Evolutionary conservation across 2,113 vertebrate genomes (phyloP).

Genomic region (Channa argus): DNA sequence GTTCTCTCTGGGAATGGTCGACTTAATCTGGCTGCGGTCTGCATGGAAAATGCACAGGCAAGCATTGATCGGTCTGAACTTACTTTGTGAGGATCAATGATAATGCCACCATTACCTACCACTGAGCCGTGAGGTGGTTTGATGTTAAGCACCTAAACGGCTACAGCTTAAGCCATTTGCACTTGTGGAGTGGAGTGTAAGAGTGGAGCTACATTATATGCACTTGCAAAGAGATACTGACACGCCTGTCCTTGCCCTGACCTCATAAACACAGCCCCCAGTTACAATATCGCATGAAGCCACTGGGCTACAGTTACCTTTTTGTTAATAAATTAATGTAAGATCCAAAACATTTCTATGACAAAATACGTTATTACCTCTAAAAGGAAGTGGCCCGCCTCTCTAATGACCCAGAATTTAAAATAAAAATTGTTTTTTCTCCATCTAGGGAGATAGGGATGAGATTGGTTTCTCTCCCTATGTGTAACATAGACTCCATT

Average conservation of each 20-base stretch:
- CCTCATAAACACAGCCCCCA: constrained; percentile 19
- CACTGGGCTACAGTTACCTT: constrained; percentile 6
- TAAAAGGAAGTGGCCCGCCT: constrained; percentile 1
- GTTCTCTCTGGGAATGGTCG: constrained; percentile 5
- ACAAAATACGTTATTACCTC: constrained; percentile 18
- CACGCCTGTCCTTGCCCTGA: constrained; percentile 31
- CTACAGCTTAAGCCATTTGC: constrained; percentile 25
- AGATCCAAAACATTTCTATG: not conserved
- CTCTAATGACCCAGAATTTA: constrained; percentile 70
- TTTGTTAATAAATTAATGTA: not conserved
- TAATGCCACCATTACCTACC: constrained; percentile 50
- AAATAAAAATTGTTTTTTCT: constrained; percentile 32
- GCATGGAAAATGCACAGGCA: constrained; percentile 32
- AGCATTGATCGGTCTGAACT: constrained; percentile 51
- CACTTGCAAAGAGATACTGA: not conserved
- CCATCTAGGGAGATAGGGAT: not conserved
- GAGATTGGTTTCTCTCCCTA: not conserved
- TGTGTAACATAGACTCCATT: constrained; percentile 46
- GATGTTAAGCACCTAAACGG: constrained; percentile 36
- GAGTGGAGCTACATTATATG: not conserved
- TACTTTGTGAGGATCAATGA: constrained; percentile 57
- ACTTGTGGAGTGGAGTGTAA: not conserved
- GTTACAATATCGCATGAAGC: constrained; percentile 3
- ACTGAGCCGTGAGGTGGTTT: constrained; percentile 34
- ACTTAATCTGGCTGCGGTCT: constrained; percentile 38